Percentiles rank a stretch among this genome's conserved stretches.
These are phyloP conservation scores for Ptyas mucosa DNA, from an alignment of 2,113 vertebrate species.

Conservation along the genomic window DNA sequence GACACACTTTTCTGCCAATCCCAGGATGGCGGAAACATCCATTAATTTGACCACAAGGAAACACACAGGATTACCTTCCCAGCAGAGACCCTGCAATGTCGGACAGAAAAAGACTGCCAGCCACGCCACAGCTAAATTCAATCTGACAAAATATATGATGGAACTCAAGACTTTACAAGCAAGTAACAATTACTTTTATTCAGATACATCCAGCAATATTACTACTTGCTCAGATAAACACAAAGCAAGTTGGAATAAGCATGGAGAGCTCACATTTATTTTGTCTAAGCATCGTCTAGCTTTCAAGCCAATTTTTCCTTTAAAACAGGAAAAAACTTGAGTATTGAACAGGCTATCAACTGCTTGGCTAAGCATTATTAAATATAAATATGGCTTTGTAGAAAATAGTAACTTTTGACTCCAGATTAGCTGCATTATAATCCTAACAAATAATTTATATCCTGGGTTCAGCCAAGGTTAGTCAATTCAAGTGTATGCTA, in stretches of 20 bases:
- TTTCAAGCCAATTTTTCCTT: not conserved
- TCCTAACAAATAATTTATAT: not conserved
- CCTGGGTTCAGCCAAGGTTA: not conserved
- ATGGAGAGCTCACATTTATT: not conserved
- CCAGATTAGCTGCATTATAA: not conserved
- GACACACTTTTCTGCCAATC: not conserved
- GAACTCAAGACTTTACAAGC: not conserved
- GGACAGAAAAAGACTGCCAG: not conserved
- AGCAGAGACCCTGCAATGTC: not conserved
- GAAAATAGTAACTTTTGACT: not conserved
- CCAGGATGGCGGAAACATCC: not conserved
- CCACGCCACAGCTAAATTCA: not conserved
- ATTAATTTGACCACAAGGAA: not conserved
- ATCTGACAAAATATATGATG: no score
- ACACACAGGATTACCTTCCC: not conserved
- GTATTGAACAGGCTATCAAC: not conserved
- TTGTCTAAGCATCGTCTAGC: not conserved
- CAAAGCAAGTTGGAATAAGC: not conserved
- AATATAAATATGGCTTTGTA: constrained; percentile 20
- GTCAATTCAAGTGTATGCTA: not conserved
- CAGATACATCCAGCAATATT: not conserved
- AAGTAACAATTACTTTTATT: not conserved
- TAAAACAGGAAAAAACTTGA: not conserved
- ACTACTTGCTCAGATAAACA: not conserved
- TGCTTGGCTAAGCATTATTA: not conserved